Evolutionary conservation across 2,113 vertebrate species (phyloP), one percentile per base, ranked within the genome.

Genomic region (Chionis minor): DNA sequence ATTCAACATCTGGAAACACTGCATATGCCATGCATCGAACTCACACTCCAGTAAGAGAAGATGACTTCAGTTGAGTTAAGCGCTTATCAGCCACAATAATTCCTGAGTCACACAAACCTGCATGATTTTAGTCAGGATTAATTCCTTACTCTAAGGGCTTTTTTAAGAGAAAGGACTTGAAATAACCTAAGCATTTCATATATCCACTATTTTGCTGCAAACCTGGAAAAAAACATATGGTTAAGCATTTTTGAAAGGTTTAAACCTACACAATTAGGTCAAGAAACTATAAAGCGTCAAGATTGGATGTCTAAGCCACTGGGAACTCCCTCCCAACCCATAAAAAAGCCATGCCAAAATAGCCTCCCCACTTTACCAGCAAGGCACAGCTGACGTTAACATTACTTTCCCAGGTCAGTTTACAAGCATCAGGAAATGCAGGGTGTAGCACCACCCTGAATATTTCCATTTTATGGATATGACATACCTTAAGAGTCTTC

Each of bases 401-500:
- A 63, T 28, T 52, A 67, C 24, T 92, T 91, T 95, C 91, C 55
- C 45, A 82, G 63, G 42, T 38, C 66, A 87, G 65, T 87, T 95
- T 85, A 91, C 49, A 86, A 94, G 67, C 89, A 91, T 80, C 54
- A 87, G 45, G 45, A 92, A 89, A 49, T 87, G 69, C 11, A 77
- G 54, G 62, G 78, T 73, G 74, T 80, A 91, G 13, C 72, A 59
- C 65, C 33, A 90, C 13, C 14, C 33, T 83, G 83, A 90, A 92
- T 66, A 77, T 82, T 94, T 94, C 35, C 62, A 80, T 92, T 90
- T 94, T 82, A 92, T 91, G 84, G 62, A 67, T 10, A 20, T 62
- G 81, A 30, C 83, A 83, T 88, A 26, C 8, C 77, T 89, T 65
- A 90, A 55, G 32, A 77, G 49, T 56, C 58, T 80, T 84, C 40